These are phyloP conservation scores for Pachyuromys duprasi DNA, from an alignment of 2,797 vertebrate species.

Conservation along the genomic window DNA sequence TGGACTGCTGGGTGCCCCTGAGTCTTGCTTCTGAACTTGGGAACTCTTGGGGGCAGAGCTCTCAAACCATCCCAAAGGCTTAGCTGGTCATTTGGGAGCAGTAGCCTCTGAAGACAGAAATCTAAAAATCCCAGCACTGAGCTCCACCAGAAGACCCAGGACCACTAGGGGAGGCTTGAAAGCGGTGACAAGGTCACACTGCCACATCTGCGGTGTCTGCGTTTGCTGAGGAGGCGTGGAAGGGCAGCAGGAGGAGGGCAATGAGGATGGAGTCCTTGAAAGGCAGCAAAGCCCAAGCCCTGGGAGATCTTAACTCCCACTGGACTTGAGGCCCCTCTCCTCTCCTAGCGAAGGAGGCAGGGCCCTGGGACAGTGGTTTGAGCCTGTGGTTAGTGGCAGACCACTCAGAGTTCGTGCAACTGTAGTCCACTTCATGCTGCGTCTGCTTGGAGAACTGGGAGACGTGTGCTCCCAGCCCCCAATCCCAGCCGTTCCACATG, in stretches of 20 bases:
- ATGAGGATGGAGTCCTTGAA: no score
- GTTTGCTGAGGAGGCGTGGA: neutral
- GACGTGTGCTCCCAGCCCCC: accelerated
- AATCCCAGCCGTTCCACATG: neutral
- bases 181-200: neutral
- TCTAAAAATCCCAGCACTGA: neutral
- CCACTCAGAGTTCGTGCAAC: neutral
- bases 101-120: neutral
- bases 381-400: neutral
- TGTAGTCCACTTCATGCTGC: neutral
- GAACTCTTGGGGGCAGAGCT: neutral
- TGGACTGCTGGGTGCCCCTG: accelerated
- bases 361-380: neutral
- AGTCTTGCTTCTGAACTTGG: neutral
- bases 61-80: neutral
- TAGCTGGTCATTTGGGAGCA: neutral
- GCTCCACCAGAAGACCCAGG: neutral
- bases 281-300: neutral
- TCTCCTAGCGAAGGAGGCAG: neutral
- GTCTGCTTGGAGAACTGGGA: neutral
- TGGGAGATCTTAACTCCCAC: no score
- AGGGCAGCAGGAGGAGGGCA: neutral
- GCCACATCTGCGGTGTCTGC: neutral
- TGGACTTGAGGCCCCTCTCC: neutral
- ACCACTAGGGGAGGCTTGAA: neutral